phyloP scores from a whole-genome alignment of 2,888 invertebrate species.

The Dascillus cervinus region DNA sequence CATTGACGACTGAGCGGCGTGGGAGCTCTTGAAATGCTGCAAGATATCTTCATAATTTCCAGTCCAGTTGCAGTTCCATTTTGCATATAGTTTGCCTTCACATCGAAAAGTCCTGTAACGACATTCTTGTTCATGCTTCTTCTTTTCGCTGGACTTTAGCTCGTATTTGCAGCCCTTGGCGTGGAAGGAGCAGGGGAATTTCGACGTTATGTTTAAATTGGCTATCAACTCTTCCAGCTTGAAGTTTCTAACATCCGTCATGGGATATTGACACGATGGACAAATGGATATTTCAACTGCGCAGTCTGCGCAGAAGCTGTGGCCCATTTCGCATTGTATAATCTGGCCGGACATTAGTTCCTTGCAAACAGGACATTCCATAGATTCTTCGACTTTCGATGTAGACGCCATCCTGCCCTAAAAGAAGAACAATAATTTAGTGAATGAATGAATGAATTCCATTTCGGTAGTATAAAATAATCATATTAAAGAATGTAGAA shows the following conservation, averaged over 20 bases:
- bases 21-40: constrained; percentile 29
- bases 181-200: constrained; percentile 25
- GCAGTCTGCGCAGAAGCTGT: constrained; percentile 31
- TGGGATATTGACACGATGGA: constrained; percentile 23
- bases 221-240: constrained; percentile 30
- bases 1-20: constrained; percentile 15
- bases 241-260: constrained; percentile 25
- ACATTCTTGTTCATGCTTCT: constrained; percentile 29
- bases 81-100: constrained; percentile 30
- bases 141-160: constrained; percentile 20
- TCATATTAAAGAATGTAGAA: too few species aligned
- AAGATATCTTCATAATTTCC: constrained; percentile 26
- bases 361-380: constrained; percentile 30
- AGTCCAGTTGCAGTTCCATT: constrained; percentile 32
- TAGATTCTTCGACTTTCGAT: too few species aligned
- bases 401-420: too few species aligned
- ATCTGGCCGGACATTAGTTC: constrained; percentile 30
- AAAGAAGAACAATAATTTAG: too few species aligned
- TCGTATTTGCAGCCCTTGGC: constrained; percentile 33
- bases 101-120: constrained; percentile 28
- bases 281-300: constrained; percentile 19
- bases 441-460: too few species aligned
- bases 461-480: too few species aligned
- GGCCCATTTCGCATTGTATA: constrained; percentile 28
- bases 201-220: constrained; percentile 19